These are phyloP conservation scores for Anhinga rufa DNA, from an alignment of 2,113 vertebrate genomes.

Conservation along the genomic window DNA sequence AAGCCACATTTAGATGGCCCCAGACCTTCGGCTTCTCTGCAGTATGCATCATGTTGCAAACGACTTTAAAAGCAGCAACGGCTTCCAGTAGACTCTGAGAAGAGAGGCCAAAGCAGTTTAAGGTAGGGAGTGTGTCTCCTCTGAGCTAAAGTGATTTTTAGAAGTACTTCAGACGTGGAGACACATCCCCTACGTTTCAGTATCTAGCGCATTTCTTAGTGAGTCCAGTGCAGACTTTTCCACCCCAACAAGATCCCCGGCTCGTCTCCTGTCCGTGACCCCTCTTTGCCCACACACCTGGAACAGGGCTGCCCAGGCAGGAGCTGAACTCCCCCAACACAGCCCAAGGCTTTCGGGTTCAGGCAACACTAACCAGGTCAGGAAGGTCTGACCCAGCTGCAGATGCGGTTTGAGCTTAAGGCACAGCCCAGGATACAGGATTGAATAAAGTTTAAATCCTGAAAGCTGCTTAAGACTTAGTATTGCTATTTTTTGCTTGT, in stretches of 20 bases:
- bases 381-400: background rate
- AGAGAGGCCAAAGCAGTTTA: background rate
- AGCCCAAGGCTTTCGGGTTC: background rate
- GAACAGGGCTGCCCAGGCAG: background rate
- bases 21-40: background rate
- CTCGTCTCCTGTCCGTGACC: accelerated
- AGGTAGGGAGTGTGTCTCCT: background rate
- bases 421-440: background rate
- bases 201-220: no score
- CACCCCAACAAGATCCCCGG: accelerated
- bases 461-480: background rate
- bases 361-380: background rate
- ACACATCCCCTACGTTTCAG: accelerated
- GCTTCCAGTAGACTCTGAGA: background rate
- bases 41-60: background rate
- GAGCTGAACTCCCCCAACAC: background rate
- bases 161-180: background rate
- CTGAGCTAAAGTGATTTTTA: accelerated
- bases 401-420: background rate
- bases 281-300: background rate
- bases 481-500: background rate
- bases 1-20: background rate
- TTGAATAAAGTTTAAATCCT: background rate
- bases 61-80: background rate
- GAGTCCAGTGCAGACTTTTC: background rate